These are phyloP conservation scores for Urocynchramus pylzowi DNA, from an alignment of 2,113 vertebrate species.

Conservation along the genomic window DNA sequence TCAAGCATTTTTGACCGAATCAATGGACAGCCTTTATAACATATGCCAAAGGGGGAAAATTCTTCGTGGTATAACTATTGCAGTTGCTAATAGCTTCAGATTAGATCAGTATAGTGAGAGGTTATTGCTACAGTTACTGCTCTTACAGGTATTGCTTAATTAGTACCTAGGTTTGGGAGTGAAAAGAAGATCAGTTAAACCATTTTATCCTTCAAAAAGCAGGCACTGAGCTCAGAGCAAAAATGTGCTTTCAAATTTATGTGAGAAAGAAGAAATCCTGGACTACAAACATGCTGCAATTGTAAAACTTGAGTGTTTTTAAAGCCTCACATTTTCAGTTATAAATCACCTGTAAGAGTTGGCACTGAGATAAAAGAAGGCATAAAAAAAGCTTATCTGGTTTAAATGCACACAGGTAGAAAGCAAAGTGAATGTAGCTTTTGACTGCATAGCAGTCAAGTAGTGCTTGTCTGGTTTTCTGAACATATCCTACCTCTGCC, in stretches of 20 bases:
- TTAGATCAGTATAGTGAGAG: slow-evolving; percentile 18
- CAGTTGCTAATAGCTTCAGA: not conserved
- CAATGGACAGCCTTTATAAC: not conserved
- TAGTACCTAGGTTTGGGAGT: not conserved
- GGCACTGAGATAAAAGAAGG: not conserved
- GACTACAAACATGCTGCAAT: not conserved
- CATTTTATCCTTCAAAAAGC: not conserved
- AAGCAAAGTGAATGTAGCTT: not conserved
- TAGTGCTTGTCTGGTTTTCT: not conserved
- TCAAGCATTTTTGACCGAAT: slow-evolving; percentile 1
- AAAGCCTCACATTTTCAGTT: not conserved
- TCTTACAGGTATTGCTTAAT: slow-evolving; percentile 5
- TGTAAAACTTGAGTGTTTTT: not conserved
- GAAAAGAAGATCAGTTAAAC: not conserved
- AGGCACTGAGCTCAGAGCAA: not conserved
- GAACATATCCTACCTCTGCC: not conserved
- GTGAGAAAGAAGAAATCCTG: not conserved
- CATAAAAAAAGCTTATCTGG: not conserved
- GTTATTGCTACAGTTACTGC: not conserved
- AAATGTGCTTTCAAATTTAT: not conserved
- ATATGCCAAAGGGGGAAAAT: slow-evolving; percentile 1
- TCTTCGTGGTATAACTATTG: not conserved
- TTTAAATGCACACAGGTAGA: not conserved
- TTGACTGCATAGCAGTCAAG: not conserved
- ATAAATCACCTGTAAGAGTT: not conserved